Percentiles rank a stretch among this genome's conserved stretches.
These are phyloP conservation scores for Panopea generosa DNA, from an alignment of 2,888 invertebrate species.

Conservation along the genomic window DNA sequence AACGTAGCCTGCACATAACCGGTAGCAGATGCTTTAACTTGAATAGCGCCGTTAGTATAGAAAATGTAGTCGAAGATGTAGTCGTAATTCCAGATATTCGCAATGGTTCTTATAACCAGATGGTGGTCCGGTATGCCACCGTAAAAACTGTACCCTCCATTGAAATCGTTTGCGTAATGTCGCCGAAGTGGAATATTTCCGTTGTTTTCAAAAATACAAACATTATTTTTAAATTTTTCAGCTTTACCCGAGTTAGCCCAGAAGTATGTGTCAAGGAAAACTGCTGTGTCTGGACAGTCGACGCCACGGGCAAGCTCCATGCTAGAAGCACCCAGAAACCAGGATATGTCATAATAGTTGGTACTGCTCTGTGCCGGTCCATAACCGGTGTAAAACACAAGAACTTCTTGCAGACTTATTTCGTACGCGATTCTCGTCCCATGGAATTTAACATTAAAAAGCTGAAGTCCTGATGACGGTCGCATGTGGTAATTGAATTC, in stretches of 20 bases:
- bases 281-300: constrained; percentile 78
- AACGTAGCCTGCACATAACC: constrained; percentile 76
- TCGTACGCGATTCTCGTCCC: constrained; percentile 77
- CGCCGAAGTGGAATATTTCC: constrained; percentile 71
- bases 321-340: constrained; percentile 70
- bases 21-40: constrained; percentile 68
- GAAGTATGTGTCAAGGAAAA: constrained; percentile 69
- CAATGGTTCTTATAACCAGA: constrained; percentile 73
- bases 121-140: constrained; percentile 69
- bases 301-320: constrained; percentile 75
- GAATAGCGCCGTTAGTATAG: constrained; percentile 75
- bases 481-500: constrained; percentile 72
- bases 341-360: constrained; percentile 68
- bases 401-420: constrained; percentile 76
- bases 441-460: constrained; percentile 74
- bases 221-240: constrained; percentile 53
- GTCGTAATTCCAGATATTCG: constrained; percentile 75
- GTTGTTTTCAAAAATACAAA: constrained; percentile 79
- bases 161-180: constrained; percentile 65
- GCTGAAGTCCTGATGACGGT: constrained; percentile 69
- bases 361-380: constrained; percentile 64
- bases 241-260: constrained; percentile 58
- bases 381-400: constrained; percentile 74
- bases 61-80: constrained; percentile 80
- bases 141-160: constrained; percentile 60